Conservation (phyloP, 2,113 vertebrate species). For the Chloroceryle aenea region DNA sequence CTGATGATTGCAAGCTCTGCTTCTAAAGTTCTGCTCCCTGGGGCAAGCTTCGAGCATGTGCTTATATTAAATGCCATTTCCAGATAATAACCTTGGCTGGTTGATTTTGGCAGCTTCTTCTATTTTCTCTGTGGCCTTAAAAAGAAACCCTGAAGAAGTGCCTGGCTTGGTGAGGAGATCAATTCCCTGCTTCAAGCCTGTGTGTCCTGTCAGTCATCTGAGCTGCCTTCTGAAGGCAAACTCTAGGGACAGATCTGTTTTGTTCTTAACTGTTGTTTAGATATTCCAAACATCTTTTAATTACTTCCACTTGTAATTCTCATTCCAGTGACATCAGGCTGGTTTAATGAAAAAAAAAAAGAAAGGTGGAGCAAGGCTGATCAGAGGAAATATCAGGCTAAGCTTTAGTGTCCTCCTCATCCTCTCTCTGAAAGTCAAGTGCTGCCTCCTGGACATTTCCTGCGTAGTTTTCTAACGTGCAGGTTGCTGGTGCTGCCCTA, state of each 20-base stretch:
- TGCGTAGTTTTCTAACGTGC: not conserved
- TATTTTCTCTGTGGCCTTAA: not conserved
- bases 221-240: not conserved
- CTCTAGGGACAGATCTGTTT: not conserved
- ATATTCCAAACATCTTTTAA: not conserved
- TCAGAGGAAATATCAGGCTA: not conserved
- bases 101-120: not conserved
- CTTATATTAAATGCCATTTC: conserved; percentile 5
- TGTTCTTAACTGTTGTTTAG: not conserved
- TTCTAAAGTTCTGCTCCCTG: not conserved
- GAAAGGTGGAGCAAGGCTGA: not conserved
- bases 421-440: not conserved
- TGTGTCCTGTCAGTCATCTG: not conserved
- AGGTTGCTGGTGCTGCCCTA: not conserved
- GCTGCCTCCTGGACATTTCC: not conserved
- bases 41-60: not conserved
- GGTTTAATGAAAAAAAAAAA: not conserved
- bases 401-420: not conserved
- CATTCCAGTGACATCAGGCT: not conserved
- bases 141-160: not conserved
- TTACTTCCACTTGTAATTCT: not conserved
- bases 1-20: not conserved
- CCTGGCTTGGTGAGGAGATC: not conserved
- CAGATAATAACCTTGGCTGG: not conserved
- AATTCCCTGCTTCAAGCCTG: not conserved